Evolutionary conservation across 2,888 invertebrate genomes (phyloP).

Genomic region (Synanthedon formicaeformis): DNA sequence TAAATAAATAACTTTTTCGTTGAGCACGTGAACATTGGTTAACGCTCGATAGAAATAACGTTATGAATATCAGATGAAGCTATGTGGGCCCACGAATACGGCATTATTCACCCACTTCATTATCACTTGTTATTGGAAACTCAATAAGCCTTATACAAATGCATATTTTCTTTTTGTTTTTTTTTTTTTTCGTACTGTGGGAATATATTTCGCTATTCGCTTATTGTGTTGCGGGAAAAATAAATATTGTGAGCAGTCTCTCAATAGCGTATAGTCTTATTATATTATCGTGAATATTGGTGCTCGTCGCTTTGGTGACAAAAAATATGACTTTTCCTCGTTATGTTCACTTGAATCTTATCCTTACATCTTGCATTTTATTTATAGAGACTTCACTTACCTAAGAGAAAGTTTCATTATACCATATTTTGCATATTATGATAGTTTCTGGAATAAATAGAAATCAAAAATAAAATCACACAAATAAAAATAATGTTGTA

Average conservation of each 20-base stretch:
- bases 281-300: conserved; percentile 16
- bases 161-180: conserved; percentile 21
- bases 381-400: no score
- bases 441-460: no score
- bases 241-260: conserved; percentile 23
- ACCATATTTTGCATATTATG: no score
- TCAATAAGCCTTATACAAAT: conserved; percentile 34
- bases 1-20: conserved; percentile 13
- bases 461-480: no score
- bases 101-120: conserved; percentile 36
- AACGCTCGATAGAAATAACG: conserved; percentile 31
- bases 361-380: no score
- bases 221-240: conserved; percentile 28
- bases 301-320: background rate
- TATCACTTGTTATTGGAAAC: conserved; percentile 48
- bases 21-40: conserved; percentile 20
- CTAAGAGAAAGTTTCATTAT: no score
- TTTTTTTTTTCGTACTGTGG: conserved; percentile 16
- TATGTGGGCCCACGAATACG: conserved; percentile 20
- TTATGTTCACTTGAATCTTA: no score
- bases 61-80: conserved; percentile 48
- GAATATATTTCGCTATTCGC: conserved; percentile 17
- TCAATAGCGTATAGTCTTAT: conserved; percentile 17
- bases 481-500: no score
- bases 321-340: no score